Conservation (phyloP, 2,113 vertebrate species). For the Neopipo cinnamomea region DNA sequence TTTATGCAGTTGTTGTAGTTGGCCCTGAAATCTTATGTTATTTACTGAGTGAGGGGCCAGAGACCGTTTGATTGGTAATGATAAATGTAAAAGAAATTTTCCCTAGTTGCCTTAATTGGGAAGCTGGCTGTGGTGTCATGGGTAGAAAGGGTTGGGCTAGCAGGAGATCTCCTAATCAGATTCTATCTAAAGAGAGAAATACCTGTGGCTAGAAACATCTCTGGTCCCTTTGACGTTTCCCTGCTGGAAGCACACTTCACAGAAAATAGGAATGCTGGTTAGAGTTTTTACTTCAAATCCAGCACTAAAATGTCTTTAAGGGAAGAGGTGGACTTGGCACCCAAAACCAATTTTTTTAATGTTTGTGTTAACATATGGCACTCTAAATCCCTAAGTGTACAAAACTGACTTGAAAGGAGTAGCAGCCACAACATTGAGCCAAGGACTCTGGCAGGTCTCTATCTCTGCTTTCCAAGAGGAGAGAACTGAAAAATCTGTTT, state of each 20-base stretch:
- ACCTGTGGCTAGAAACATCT: not conserved
- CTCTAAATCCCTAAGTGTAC: not conserved
- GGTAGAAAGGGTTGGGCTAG: not conserved
- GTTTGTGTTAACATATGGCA: not conserved
- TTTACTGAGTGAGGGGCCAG: not conserved
- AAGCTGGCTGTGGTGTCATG: not conserved
- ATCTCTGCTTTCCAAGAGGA: slow-evolving; percentile 11
- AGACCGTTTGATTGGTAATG: not conserved
- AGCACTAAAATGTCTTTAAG: not conserved
- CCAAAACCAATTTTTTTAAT: not conserved
- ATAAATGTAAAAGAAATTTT: not conserved
- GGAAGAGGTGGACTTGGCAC: not conserved
- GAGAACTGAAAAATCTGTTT: not conserved
- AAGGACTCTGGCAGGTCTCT: slow-evolving; percentile 24
- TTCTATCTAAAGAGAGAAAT: not conserved
- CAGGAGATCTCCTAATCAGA: not conserved
- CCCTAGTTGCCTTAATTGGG: not conserved
- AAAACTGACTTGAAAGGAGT: not conserved
- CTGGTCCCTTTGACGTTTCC: not conserved
- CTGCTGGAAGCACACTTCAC: not conserved
- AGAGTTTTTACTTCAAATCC: not conserved
- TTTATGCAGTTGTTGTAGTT: not conserved
- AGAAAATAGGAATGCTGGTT: not conserved
- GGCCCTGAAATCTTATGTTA: not conserved
- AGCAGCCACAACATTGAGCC: not conserved